Conservation (phyloP, 2,797 vertebrate genomes). For the Myotis vivesi region DNA sequence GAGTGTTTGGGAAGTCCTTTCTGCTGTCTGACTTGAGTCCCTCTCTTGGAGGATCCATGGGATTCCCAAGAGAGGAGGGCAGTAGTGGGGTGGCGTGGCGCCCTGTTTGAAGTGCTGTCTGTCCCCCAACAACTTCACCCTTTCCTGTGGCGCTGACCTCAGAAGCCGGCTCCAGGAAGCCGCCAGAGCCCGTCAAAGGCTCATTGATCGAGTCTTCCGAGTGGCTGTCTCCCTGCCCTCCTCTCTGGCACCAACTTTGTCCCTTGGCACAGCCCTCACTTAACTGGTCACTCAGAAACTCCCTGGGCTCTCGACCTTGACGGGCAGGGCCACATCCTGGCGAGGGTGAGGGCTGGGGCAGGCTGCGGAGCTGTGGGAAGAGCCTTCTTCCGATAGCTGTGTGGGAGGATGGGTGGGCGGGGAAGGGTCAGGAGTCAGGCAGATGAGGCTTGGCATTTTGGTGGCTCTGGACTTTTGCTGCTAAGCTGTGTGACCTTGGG, state of each 20-base stretch:
- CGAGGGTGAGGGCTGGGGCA: background rate
- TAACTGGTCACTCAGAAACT: background rate
- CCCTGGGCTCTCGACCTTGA: background rate
- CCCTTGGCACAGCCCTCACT: background rate
- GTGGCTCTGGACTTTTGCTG: background rate
- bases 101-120: background rate
- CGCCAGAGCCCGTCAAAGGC: background rate
- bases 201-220: background rate
- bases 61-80: background rate
- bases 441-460: background rate
- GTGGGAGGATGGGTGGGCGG: background rate
- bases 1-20: slow-evolving; percentile 1
- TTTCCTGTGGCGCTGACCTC: background rate
- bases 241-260: background rate
- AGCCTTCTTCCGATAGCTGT: background rate
- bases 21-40: background rate
- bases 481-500: background rate
- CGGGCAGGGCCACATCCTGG: background rate
- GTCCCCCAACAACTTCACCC: background rate
- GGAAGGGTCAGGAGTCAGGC: background rate
- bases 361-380: background rate
- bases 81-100: background rate
- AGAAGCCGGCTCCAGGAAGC: background rate
- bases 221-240: background rate
- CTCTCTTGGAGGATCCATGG: background rate